A percentile compares a stretch with the other conserved stretches of the same genome.
phyloP scores from a whole-genome alignment of 2,113 vertebrate genomes.

The Etia nguti region DNA sequence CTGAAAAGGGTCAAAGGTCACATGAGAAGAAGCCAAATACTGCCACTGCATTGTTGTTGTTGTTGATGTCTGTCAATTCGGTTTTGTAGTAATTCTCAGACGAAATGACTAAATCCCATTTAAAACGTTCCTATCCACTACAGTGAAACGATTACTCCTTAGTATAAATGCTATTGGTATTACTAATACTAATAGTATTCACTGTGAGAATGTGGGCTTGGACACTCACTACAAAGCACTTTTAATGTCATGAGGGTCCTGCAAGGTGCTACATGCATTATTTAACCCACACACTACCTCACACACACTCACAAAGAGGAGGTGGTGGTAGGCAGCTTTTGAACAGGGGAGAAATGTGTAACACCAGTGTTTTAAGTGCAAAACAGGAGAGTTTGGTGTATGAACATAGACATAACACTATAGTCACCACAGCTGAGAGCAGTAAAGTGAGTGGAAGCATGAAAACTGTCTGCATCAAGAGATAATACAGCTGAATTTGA shows the following conservation, averaged over 20 bases:
- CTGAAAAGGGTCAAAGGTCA: neutral
- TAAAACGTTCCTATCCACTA: neutral
- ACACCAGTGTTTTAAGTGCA: neutral
- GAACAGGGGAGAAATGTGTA: neutral
- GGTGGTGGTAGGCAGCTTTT: slow-evolving; percentile 11
- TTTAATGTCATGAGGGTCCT: slow-evolving; percentile 6
- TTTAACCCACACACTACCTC: slow-evolving; percentile 20
- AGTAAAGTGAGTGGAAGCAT: neutral
- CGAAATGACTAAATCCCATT: neutral
- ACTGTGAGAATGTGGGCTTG: neutral
- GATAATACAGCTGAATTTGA: neutral
- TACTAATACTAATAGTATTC: neutral
- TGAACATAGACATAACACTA: neutral
- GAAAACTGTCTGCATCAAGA: neutral
- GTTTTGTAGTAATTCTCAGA: neutral
- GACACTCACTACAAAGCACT: neutral
- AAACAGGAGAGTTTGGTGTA: neutral
- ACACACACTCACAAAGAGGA: neutral
- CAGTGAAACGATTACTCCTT: neutral
- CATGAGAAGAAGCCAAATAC: neutral
- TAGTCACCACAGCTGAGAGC: neutral
- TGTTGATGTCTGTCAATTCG: neutral
- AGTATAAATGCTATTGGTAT: neutral
- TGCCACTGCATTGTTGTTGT: neutral
- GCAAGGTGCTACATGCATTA: slow-evolving; percentile 15